Evolutionary conservation across 2,888 invertebrate genomes (phyloP), one percentile per base, ranked within the genome.

Genomic region (Phania funesta): DNA sequence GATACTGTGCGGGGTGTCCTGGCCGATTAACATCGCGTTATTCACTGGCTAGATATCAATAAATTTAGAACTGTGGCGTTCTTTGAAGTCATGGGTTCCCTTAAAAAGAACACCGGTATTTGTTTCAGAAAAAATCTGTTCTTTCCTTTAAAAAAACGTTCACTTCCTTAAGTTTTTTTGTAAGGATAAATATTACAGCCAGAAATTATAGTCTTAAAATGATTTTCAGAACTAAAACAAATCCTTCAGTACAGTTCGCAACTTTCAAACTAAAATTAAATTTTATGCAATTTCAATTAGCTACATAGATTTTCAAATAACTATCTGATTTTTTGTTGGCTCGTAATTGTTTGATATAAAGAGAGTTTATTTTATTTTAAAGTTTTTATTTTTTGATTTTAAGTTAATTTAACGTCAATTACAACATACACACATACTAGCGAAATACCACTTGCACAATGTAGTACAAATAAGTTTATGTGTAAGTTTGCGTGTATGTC

Each of bases 341-440:
- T 20, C 2, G 29, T 56, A 58, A 58, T 75, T 44, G 52, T 46
- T 76, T 68, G 22, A 62, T 54, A 38, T 60, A 22, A 44, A 52
- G 38, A 20, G 13, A 56, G 32, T 54, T 60, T 44, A 35, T 24
- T 67, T 38, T 67, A 18, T 58, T 64, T 29, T 3, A 13, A 16
- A 11, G 22, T 0, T 3, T 60, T 68, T 52, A 32, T 18, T 60
- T 70, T 52, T 50, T 7, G n/a, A 71, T 71, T 73, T 35, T 32
- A 79, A 79, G 71, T 73, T 65, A 65, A 79, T 79, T 79, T 79
- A 79, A 65, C 78, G 44, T 67, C 78, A 79, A 67, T 73, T 73
- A 52, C 65, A 41, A 7, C 60, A 32, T 11, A 18, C 50, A 62
- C 18, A 52, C 18, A 46, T 13, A 41, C 16, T 29, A 16, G 32